Percentiles rank a stretch among this genome's conserved stretches.
phyloP scores from a whole-genome alignment of 2,797 vertebrate species.

The Esox masquinongy region DNA sequence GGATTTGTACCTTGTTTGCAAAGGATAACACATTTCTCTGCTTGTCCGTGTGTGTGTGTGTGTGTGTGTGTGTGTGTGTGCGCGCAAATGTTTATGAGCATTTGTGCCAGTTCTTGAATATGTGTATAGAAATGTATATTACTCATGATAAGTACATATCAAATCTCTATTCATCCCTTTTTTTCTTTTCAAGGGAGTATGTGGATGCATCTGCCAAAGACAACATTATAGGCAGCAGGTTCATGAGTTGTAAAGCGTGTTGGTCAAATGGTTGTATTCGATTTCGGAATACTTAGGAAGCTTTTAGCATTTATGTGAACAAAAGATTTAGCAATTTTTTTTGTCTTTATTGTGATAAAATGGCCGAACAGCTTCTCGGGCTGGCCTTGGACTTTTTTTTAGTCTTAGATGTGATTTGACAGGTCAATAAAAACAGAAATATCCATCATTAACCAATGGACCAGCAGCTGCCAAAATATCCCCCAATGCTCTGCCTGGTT shows the following conservation, averaged over 20 bases:
- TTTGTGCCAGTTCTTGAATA: constrained; percentile 21
- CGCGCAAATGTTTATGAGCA: constrained; percentile 27
- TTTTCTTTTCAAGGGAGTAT: not conserved
- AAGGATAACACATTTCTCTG: constrained; percentile 61
- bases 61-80: constrained; percentile 46
- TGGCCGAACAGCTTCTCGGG: not conserved
- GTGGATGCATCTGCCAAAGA: not conserved
- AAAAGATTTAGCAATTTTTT: not conserved
- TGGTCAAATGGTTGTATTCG: not conserved
- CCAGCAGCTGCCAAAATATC: constrained; percentile 74
- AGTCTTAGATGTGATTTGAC: constrained; percentile 74
- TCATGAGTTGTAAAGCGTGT: not conserved
- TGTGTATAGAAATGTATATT: constrained; percentile 27
- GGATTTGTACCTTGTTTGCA: constrained; percentile 72
- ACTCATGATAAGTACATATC: not conserved
- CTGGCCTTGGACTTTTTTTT: constrained; percentile 60
- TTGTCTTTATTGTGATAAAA: constrained; percentile 1
- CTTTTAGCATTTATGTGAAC: not conserved
- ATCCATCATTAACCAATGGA: constrained; percentile 55
- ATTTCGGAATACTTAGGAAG: constrained; percentile 1
- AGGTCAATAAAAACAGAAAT: constrained; percentile 78
- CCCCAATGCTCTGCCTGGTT: constrained; percentile 54
- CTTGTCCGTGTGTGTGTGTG: constrained; percentile 31
- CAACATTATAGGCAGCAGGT: not conserved
- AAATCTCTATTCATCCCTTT: not conserved